phyloP scores from a whole-genome alignment of 2,113 vertebrate genomes.

The Ammodytes marinus region DNA sequence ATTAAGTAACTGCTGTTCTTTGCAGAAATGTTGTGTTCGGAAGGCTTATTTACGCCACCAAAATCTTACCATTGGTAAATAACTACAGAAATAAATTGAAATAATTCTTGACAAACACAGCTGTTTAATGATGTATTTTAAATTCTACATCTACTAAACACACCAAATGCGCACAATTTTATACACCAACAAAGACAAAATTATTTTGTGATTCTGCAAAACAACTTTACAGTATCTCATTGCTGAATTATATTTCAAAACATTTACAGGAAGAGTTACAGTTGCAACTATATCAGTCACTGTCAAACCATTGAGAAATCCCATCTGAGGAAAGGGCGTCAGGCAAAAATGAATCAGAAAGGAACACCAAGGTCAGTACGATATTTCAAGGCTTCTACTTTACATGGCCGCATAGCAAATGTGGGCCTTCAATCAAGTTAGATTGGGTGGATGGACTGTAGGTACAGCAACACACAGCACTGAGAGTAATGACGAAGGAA shows the following conservation, averaged over 20 bases:
- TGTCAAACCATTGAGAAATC: conserved; percentile 54
- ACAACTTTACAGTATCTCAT: conserved; percentile 27
- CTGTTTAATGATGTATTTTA: not conserved
- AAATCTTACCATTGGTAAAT: not conserved
- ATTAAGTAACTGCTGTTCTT: not conserved
- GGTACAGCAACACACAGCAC: conserved; percentile 64
- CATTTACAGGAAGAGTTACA: conserved; percentile 27
- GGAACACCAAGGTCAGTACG: conserved; percentile 82
- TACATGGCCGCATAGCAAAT: conserved; percentile 86
- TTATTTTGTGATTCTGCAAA: not conserved
- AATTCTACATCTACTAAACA: not conserved
- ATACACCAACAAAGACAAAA: not conserved
- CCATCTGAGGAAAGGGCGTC: conserved; percentile 62
- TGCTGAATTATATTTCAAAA: conserved; percentile 34
- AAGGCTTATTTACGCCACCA: not conserved
- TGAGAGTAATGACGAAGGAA: conserved; percentile 77
- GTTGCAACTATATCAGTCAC: conserved; percentile 35
- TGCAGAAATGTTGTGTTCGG: not conserved
- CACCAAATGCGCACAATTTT: not conserved
- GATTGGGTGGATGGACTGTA: conserved; percentile 73
- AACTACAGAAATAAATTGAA: not conserved
- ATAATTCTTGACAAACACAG: not conserved
- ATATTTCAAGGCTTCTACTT: conserved; percentile 81
- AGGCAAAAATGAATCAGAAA: conserved; percentile 77
- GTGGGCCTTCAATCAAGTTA: conserved; percentile 84